A percentile compares a stretch with the other conserved stretches of the same genome.
Conservation (phyloP, 1,140 invertebrate genomes). For the Drosophila suzukii region DNA sequence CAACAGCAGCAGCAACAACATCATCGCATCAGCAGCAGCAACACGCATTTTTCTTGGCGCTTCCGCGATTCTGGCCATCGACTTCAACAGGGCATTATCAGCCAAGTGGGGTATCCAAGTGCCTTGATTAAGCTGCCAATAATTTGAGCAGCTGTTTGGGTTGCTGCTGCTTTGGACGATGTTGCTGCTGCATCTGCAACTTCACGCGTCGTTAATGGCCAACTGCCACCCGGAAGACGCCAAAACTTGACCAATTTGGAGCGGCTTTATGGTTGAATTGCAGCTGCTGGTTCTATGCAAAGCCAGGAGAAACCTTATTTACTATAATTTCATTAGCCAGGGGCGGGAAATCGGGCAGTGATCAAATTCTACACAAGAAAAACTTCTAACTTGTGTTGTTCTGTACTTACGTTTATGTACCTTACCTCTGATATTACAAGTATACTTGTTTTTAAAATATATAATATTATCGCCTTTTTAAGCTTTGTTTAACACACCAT, state of each 20-base stretch:
- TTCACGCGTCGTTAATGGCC: constrained; percentile 51
- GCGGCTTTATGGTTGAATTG: constrained; percentile 4
- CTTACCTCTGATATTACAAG: no score
- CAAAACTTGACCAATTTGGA: constrained; percentile 34
- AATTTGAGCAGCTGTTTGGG: constrained; percentile 39
- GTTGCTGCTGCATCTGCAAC: constrained; percentile 34
- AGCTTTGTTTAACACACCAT: no score
- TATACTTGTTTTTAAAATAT: no score
- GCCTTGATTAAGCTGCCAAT: constrained; percentile 65
- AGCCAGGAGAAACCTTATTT: constrained; percentile 5
- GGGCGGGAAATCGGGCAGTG: constrained; percentile 2
- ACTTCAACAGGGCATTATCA: constrained; percentile 52
- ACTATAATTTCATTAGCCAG: constrained; percentile 9
- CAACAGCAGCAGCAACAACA: constrained; percentile 9
- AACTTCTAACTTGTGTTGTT: neutral
- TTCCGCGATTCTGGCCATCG: constrained; percentile 69
- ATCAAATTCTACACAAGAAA: constrained; percentile 16
- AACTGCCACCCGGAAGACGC: constrained; percentile 49
- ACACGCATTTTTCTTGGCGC: constrained; percentile 70
- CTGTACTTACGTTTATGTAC: no score
- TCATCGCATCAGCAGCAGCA: constrained; percentile 20
- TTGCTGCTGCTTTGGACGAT: constrained; percentile 12
- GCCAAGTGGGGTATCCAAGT: constrained; percentile 16
- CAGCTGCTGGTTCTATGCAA: constrained; percentile 5
- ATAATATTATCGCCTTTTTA: no score